phyloP scores from a whole-genome alignment of 2,113 vertebrate species.

The Platichthys stellatus region DNA sequence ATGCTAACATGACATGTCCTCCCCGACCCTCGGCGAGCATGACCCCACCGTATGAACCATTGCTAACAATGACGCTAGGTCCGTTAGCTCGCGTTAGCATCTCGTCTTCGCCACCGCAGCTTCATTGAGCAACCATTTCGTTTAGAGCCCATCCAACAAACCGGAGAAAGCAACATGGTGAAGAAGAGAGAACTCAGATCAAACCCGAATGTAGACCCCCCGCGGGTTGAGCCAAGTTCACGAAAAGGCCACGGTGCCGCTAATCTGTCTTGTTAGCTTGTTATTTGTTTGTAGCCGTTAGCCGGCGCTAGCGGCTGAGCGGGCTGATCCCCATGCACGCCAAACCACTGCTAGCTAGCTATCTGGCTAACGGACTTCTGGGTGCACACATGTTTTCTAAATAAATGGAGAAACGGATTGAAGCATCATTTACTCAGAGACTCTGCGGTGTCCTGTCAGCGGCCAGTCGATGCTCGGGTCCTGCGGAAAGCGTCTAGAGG shows the following conservation, averaged over 20 bases:
- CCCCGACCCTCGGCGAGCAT: background rate
- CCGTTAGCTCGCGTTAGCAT: constrained; percentile 41
- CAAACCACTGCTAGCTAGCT: background rate
- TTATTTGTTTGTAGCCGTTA: constrained; percentile 76
- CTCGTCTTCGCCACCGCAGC: constrained; percentile 10
- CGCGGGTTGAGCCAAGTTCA: too few species aligned
- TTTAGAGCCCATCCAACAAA: background rate
- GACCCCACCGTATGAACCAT: constrained; percentile 8
- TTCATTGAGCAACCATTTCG: constrained; percentile 7
- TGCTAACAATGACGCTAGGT: constrained; percentile 66
- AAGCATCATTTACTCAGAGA: constrained; percentile 68
- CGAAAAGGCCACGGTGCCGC: background rate
- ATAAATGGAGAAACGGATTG: constrained; percentile 2
- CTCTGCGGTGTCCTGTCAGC: constrained; percentile 72
- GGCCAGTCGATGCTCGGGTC: constrained; percentile 76
- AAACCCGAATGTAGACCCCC: too few species aligned
- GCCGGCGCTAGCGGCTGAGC: constrained; percentile 29
- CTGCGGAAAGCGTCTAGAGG: constrained; percentile 61
- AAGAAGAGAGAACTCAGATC: background rate
- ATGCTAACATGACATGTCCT: constrained; percentile 13
- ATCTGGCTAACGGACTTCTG: background rate
- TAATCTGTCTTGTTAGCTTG: constrained; percentile 44
- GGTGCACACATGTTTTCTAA: constrained; percentile 60
- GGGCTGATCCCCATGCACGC: constrained; percentile 21
- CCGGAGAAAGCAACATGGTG: background rate